Evolutionary conservation across 2,888 invertebrate species (phyloP), one percentile per base, ranked within the genome.

Genomic region (Dione juno): DNA sequence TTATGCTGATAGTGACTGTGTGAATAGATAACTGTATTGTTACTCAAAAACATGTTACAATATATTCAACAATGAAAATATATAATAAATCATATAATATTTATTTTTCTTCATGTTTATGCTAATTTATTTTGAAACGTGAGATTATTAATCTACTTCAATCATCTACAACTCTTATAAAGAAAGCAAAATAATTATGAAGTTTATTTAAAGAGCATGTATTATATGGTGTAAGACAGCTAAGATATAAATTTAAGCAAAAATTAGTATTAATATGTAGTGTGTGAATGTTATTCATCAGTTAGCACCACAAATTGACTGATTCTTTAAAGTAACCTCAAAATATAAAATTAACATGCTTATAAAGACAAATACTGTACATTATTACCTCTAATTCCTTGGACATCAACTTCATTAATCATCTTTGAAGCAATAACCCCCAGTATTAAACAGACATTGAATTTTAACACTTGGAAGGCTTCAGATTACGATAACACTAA

Each of bases 401-500:
- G 81, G 83, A 85, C 83, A 85, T 85, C 76, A 78, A 78, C 77
- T 79, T 75, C 85, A 83, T 76, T 81, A 84, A 86, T 87, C 89
- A 87, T 86, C 90, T 87, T 87, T 87, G 85, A 82, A 89, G 89
- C 85, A 89, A 89, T 89, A 87, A 89, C 88, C 92, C 90, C 90
- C 89, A 88, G 90, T 86, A 87, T 88, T 84, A 71, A 82, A 78
- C 77, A 83, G 84, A 88, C 88, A 89, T 88, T 86, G 92, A 92
- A 92, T 91, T 90, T 84, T 86, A 91, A 89, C 87, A 90, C 91
- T 88, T 87, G 89, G 90, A 92, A 93, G 92, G 93, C 93, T 92
- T 92, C 93, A 92, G 93, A 92, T 90, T 88, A 91, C 90, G 86
- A 87, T 92, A 92, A 92, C 91, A 92, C 92, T 92, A 92, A 88